Evolutionary conservation across 2,797 vertebrate genomes (phyloP), one percentile per base, ranked within the genome.

Genomic region (Rhinatrema bivittatum): DNA sequence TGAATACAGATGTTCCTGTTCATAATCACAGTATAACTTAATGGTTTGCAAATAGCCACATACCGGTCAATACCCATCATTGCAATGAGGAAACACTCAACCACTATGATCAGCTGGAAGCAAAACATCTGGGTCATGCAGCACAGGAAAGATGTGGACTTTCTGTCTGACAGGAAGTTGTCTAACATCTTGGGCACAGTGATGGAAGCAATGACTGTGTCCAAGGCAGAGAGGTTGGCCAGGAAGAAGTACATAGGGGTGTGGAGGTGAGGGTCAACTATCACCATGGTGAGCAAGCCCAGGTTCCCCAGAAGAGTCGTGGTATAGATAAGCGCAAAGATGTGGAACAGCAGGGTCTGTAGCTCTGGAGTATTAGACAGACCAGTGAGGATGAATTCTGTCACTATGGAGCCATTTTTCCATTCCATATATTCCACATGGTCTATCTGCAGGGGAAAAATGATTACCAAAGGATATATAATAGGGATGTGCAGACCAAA

Each of bases 171-270:
- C 12, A 58, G 12, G n/a, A 72, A 42, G 16, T 65, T 46, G 20
- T 55, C 18, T 31, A 72, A 19, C 42, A 72, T 66, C 33, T 68
- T 60, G 3, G 66, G 68, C 25, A 74, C 60, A 8, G 64, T 68
- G 16, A 56, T 55, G 15, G 61, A 64, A 15, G 60, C 62, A 22
- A 65, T 61, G 22, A 57, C 53, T 42, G 66, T 59, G 15, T 70
- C 55, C 36, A 69, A 42, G 24, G 66, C 18, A 20, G 68, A 68
- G 24, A 74, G 55, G 16, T 68, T 47, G 7, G 55, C 38, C 19
- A 74, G 62, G 13, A 72, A 70, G 35, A 69, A 70, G 17, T 65
- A 72, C 63, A 70, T 70, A 25, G 63, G 60, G 5, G 49, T 61
- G 10, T 54, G 53, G 26, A 72, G 57, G 10, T 4, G 15, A 7